A percentile compares a stretch with the other conserved stretches of the same genome.
phyloP scores from a whole-genome alignment of 2,113 vertebrate species.

The Mustela lutreola region DNA sequence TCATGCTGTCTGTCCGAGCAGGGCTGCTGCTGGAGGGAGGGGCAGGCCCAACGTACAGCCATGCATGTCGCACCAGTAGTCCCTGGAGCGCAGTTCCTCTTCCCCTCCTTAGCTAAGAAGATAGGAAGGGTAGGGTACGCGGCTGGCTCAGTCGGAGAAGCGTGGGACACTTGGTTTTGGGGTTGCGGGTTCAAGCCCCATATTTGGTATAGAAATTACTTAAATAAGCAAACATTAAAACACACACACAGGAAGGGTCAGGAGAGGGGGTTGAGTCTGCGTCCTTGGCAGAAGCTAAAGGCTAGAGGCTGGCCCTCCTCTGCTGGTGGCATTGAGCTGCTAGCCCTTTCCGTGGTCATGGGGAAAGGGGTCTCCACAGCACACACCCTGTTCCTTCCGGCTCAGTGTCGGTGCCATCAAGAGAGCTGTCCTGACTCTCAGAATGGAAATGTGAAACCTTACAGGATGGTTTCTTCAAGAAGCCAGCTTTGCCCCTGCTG shows the following conservation, averaged over 20 bases:
- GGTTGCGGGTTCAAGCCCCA: background rate
- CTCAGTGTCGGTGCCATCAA: accelerated
- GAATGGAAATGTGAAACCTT: background rate
- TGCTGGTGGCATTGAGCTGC: background rate
- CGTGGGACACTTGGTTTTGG: background rate
- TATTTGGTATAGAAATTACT: background rate
- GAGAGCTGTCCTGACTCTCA: background rate
- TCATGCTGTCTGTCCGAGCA: no score
- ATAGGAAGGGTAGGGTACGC: accelerated
- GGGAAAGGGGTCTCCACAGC: background rate
- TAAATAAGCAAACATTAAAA: background rate
- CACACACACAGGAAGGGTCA: background rate
- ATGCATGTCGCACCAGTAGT: background rate
- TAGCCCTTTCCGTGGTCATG: no score
- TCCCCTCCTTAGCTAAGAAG: background rate
- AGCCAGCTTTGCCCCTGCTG: background rate
- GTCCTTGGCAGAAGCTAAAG: background rate
- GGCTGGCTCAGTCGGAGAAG: background rate
- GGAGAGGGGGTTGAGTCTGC: background rate
- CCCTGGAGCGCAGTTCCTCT: no score
- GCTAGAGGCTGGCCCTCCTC: background rate
- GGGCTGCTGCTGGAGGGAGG: background rate
- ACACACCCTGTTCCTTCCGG: background rate
- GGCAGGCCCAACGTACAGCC: background rate
- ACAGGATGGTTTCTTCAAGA: background rate